These are phyloP conservation scores for Trididemnum miniatum DNA, from an alignment of 23 tunicate species.

Conservation along the genomic window DNA sequence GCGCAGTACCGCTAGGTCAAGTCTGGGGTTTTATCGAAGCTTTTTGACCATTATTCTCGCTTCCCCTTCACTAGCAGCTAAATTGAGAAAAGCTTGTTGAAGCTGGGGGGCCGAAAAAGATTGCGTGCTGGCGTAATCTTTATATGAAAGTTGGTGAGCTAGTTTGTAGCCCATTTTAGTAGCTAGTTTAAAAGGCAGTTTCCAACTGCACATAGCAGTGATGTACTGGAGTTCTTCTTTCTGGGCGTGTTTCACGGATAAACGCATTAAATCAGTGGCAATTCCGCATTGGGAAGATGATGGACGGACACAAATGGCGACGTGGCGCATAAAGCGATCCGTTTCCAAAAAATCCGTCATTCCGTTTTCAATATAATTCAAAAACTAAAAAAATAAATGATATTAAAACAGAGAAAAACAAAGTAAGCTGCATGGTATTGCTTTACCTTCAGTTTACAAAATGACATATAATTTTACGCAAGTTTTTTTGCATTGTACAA, in stretches of 20 bases:
- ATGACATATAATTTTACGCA: no score
- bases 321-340: conserved; percentile 74
- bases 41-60: conserved; percentile 52
- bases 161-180: conserved; percentile 67
- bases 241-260: conserved; percentile 56
- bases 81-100: conserved; percentile 3
- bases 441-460: no score
- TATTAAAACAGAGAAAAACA: no score
- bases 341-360: conserved; percentile 35
- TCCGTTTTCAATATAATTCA: conserved; percentile 52
- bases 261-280: conserved; percentile 66
- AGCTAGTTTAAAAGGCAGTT: conserved; percentile 65
- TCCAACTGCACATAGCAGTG: conserved; percentile 87
- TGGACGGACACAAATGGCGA: conserved; percentile 82
- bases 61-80: conserved; percentile 21
- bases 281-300: conserved; percentile 61
- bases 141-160: conserved; percentile 48
- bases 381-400: conserved; percentile 66
- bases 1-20: no score
- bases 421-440: no score
- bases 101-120: background rate
- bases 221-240: conserved; percentile 34
- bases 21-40: no score
- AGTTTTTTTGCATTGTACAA: no score
- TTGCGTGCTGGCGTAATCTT: conserved; percentile 31